Evolutionary conservation across 2,888 invertebrate genomes (phyloP), one percentile per base, ranked within the genome.

Genomic region (Pristionchus japonicus): DNA sequence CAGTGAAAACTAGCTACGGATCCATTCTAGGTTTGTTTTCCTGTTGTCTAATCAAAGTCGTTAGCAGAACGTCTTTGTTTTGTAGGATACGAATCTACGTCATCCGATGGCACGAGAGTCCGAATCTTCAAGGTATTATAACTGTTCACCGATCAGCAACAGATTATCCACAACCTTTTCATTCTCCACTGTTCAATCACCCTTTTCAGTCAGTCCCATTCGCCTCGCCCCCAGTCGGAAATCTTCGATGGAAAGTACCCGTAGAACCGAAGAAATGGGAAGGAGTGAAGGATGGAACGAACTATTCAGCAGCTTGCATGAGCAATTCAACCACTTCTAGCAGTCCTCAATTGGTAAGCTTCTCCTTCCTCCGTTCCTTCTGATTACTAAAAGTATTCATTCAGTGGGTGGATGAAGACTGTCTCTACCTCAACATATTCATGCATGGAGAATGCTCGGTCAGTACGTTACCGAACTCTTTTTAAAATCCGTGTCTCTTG

Each of bases 291-390:
- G 87, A 87, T 34, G 87, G 49, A 11, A 74, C 34, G n/a, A 70
- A 87, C 9, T 87, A 87, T 40, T 74, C 87, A 15, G 87, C 87
- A 0, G 87, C 87, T 17, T 87, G 87, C 52, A 87, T 87, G 87
- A 49, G 49, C 40, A 87, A 87, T n/a, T 87, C 87, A 13, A 52
- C 74, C 23, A 77, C 52, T 1, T 40, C 74, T 0, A 74, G 17
- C 9, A 87, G 87, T 20, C 87, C 87, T 20, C 87, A 87, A 77
- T 40, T 40, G 49, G 87, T 87, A n/a, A n/a, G 3, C 13, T 7
- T 34, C 1, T n/a, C 31, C 1, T 1, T 20, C 11, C 52, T 84
- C 1, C 20, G 20, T 11, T 74, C 20, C n/a, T n/a, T n/a, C n/a
- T n/a, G n/a, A n/a, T n/a, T n/a, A n/a, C n/a, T n/a, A n/a, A 2